Conservation (phyloP, 1,140 invertebrate species). For the Bombus haemorrhoidalis region DNA sequence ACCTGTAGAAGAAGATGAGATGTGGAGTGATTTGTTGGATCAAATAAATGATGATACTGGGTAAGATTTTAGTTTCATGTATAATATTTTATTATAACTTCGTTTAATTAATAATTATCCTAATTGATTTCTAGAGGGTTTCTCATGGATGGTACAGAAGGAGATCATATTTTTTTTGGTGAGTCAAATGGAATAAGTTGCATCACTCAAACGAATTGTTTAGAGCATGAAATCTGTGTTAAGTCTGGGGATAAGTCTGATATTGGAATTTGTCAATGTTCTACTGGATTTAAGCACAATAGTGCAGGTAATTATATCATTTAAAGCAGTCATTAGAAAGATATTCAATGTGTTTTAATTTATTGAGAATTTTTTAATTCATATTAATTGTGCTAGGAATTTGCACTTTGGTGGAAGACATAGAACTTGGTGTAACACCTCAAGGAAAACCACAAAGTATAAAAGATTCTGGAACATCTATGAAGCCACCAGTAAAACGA, state of each 20-base stretch:
- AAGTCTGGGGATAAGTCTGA: slow-evolving; percentile 82
- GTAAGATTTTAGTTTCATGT: slow-evolving; percentile 52
- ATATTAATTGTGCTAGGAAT: slow-evolving; percentile 67
- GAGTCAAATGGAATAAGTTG: slow-evolving; percentile 78
- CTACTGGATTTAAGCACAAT: slow-evolving; percentile 84
- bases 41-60: slow-evolving; percentile 61
- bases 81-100: slow-evolving; percentile 23
- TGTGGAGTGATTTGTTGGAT: slow-evolving; percentile 83
- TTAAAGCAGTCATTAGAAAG: background rate
- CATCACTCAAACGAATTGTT: slow-evolving; percentile 82
- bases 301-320: slow-evolving; percentile 74
- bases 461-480: slow-evolving; percentile 74
- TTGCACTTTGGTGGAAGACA: slow-evolving; percentile 62
- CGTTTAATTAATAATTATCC: background rate
- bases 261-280: slow-evolving; percentile 88
- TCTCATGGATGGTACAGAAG: slow-evolving; percentile 81
- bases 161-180: slow-evolving; percentile 67
- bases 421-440: slow-evolving; percentile 72
- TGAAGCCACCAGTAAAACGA: slow-evolving; percentile 84
- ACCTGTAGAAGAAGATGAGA: slow-evolving; percentile 84
- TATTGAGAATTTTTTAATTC: slow-evolving; percentile 25
- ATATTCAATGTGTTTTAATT: background rate
- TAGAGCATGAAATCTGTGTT: slow-evolving; percentile 87
- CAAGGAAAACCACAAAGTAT: slow-evolving; percentile 67
- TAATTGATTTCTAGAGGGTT: slow-evolving; percentile 67